A percentile compares a stretch with the other conserved stretches of the same genome.
Conservation (phyloP, 2,888 invertebrate species). For the Keiferia lycopersicella region DNA sequence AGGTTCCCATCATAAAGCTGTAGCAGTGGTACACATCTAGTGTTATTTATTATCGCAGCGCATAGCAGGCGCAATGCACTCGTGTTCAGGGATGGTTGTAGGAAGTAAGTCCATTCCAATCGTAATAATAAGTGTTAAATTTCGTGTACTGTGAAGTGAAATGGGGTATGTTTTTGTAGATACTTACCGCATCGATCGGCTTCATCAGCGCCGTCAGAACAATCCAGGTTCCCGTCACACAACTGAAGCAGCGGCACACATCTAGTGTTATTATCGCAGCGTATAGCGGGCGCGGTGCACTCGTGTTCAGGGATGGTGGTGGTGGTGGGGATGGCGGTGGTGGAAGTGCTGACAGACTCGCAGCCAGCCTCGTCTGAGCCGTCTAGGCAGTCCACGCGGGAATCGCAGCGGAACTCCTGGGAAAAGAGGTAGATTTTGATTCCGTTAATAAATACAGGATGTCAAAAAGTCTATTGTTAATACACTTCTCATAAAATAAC, state of each 20-base stretch:
- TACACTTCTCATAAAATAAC: no score
- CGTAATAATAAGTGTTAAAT: no score
- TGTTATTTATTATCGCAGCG: conserved; percentile 85
- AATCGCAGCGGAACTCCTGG: conserved; percentile 84
- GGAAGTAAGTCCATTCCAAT: no score
- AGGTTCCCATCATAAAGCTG: conserved; percentile 86
- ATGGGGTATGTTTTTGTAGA: neutral
- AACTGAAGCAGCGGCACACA: conserved; percentile 87
- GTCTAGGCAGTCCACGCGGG: conserved; percentile 86
- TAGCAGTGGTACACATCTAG: conserved; percentile 86
- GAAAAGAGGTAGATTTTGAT: neutral
- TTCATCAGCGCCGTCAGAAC: conserved; percentile 90
- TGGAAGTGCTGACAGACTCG: conserved; percentile 35
- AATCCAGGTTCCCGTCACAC: conserved; percentile 87
- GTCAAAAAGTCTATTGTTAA: no score
- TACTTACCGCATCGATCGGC: conserved; percentile 83
- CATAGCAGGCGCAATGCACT: conserved; percentile 80
- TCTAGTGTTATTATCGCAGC: conserved; percentile 85
- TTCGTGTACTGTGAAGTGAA: no score
- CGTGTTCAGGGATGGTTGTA: conserved; percentile 35
- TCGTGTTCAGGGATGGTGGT: conserved; percentile 39
- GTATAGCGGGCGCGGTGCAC: conserved; percentile 79
- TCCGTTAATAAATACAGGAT: neutral
- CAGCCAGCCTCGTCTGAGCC: conserved; percentile 87
- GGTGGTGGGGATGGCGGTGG: conserved; percentile 32